These are phyloP conservation scores for Sesamia nonagrioides DNA, from an alignment of 1,140 invertebrate species.

Conservation along the genomic window DNA sequence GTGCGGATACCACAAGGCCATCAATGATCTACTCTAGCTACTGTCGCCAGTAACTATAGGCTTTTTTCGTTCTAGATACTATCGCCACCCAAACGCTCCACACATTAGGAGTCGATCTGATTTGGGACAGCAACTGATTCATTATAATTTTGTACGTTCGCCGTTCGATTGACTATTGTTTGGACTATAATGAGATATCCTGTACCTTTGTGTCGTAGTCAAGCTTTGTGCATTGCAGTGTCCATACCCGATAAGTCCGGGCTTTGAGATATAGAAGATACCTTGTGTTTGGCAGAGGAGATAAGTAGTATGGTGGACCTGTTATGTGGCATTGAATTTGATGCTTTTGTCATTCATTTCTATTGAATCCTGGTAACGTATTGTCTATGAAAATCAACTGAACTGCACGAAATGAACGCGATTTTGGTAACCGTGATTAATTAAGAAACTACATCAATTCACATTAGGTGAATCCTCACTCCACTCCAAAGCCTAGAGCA, in stretches of 20 bases:
- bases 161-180: conserved; percentile 62
- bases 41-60: conserved; percentile 11
- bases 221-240: not conserved
- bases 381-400: too few relatives aligned
- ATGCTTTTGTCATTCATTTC: too few relatives aligned
- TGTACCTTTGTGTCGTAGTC: conserved; percentile 19
- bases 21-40: not conserved
- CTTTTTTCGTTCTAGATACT: too few relatives aligned
- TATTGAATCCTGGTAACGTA: too few relatives aligned
- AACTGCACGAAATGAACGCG: too few relatives aligned
- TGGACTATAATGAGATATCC: conserved; percentile 62
- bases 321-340: too few relatives aligned
- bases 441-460: too few relatives aligned
- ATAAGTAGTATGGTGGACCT: not conserved
- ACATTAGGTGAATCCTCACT: too few relatives aligned
- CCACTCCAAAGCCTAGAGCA: too few relatives aligned
- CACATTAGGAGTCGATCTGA: conserved; percentile 56
- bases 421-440: too few relatives aligned
- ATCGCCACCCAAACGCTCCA: not conserved
- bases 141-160: conserved; percentile 56
- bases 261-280: not conserved
- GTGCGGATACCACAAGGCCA: too few relatives aligned
- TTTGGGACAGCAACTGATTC: conserved; percentile 51
- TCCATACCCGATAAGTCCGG: not conserved
- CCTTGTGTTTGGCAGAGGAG: not conserved